These are phyloP conservation scores for Camelus bactrianus DNA, from an alignment of 2,113 vertebrate genomes.

Conservation along the genomic window DNA sequence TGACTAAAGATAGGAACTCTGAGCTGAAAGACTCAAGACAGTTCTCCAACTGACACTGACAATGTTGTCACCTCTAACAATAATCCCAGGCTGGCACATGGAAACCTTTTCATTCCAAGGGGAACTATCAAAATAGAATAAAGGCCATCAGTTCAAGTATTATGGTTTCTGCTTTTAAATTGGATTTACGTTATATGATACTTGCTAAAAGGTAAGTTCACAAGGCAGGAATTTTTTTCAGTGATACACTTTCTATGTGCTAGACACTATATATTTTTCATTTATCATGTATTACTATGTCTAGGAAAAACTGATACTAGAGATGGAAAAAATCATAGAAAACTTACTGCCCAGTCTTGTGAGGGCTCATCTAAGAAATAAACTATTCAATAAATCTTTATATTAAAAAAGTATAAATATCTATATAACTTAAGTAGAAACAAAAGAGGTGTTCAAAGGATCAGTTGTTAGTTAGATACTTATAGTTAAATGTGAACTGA, in stretches of 20 bases:
- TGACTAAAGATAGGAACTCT: background rate
- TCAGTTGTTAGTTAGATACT: slow-evolving; percentile 48
- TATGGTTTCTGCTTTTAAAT: background rate
- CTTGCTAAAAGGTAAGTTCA: background rate
- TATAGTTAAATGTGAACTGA: background rate
- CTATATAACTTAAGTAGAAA: background rate
- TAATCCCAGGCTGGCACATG: background rate
- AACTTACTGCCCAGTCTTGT: background rate
- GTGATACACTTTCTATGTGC: background rate
- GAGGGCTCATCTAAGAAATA: background rate
- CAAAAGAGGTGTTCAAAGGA: background rate
- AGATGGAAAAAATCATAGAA: background rate
- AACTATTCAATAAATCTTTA: slow-evolving; percentile 9
- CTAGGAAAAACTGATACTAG: background rate
- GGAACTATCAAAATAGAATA: background rate
- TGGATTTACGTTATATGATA: background rate
- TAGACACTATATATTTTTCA: background rate
- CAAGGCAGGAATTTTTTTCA: background rate
- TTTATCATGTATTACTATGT: background rate
- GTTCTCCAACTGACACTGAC: background rate
- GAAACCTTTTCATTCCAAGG: background rate
- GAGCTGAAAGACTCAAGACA: background rate
- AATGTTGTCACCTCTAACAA: background rate
- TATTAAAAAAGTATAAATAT: slow-evolving; percentile 15
- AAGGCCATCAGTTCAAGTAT: background rate